phyloP scores from a whole-genome alignment of 2,888 invertebrate genomes.

The Mesochorus sp. region DNA sequence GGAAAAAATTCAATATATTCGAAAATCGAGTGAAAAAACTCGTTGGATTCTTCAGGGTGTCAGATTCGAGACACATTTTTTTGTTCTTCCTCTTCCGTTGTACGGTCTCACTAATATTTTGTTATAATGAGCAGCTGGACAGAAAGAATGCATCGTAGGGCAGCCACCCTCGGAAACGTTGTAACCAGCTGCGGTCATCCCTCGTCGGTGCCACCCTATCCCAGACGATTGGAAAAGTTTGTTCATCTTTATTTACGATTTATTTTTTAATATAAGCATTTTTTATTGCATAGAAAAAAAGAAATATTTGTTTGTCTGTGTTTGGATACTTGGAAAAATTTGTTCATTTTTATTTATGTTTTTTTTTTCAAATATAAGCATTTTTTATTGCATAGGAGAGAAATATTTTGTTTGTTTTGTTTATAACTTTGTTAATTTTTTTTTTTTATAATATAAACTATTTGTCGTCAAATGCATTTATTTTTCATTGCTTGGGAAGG shows the following conservation, averaged over 20 bases:
- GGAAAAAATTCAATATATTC: too few species aligned
- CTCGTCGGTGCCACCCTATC: conserved; percentile 88
- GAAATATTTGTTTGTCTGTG: neutral
- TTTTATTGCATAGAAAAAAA: neutral
- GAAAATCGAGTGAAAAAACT: too few species aligned
- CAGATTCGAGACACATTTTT: neutral
- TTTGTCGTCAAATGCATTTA: too few species aligned
- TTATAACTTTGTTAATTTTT: too few species aligned
- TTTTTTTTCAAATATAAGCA: too few species aligned
- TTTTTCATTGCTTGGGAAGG: too few species aligned
- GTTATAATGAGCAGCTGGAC: conserved; percentile 93
- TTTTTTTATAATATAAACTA: too few species aligned
- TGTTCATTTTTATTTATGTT: too few species aligned
- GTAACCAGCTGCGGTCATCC: conserved; percentile 96
- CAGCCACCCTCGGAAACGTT: conserved; percentile 94
- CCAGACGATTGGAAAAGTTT: conserved; percentile 90
- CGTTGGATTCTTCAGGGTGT: neutral
- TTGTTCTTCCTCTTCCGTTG: neutral
- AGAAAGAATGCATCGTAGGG: conserved; percentile 95
- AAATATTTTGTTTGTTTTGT: too few species aligned
- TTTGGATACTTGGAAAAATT: too few species aligned
- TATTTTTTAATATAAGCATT: neutral
- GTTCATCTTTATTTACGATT: conserved; percentile 28
- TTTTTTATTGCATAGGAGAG: too few species aligned
- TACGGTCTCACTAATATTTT: conserved; percentile 20